Evolutionary conservation across 1,140 invertebrate genomes (phyloP), one percentile per base, ranked within the genome.

Genomic region (Ceratosolen fusciceps): DNA sequence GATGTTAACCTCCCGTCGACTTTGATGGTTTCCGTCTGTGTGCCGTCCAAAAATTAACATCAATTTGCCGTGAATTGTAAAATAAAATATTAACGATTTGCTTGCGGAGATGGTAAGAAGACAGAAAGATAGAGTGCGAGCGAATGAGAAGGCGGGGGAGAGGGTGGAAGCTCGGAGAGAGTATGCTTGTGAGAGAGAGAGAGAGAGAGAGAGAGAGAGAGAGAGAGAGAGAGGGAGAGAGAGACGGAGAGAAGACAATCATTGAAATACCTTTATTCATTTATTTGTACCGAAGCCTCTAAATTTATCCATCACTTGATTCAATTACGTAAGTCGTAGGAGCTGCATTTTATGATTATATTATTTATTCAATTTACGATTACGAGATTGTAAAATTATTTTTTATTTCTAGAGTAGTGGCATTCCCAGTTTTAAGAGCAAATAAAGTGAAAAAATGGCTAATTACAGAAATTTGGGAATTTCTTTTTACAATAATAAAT

Each of bases 321-420:
- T 62, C 60, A 75, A 75, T 75, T 75, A 75, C 52, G 43, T 52
- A 52, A 75, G 43, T n/a, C 34, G 39, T 60, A 29, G 56, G 8
- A 12, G n/a, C 16, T 74, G 60, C 19, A 62, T 74, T 74, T 74
- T 74, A 74, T 29, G 37, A 43, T 74, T 21, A 43, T 74, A 74
- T 74, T 74, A 74, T 74, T 74, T 47, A 60, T 21, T 62, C 37
- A 39, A n/a, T 74, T 62, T 60, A 74, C 19, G 56, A 74, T 74
- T 74, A 43, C 62, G 8, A 47, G 24, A 37, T 43, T 29, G 29
- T 47, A 24, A 47, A 14, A 12, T 9, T 43, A 74, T n/a, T n/a
- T 74, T 74, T 74, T 14, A 7, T 39, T 62, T n/a, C n/a, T 74
- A 19, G 8, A 16, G 24, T n/a, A n/a, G n/a, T 70, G 24, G 39